Percentiles rank a stretch among this genome's conserved stretches.
Evolutionary conservation across 2,888 invertebrate genomes (phyloP).

Genomic region (Mesochorus sp.): DNA sequence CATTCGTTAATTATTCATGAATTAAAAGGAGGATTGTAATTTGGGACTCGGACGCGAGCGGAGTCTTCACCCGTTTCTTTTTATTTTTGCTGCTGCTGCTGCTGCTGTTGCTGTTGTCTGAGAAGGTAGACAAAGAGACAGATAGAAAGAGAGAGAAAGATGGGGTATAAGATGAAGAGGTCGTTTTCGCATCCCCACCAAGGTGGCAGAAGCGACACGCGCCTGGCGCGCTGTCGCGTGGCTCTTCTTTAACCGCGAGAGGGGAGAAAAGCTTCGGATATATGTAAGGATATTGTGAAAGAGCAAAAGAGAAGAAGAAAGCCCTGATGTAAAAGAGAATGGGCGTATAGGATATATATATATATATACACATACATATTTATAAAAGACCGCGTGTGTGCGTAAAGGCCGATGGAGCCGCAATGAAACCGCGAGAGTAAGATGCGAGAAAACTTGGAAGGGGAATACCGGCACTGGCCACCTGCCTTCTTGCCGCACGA

Average conservation of each 20-base stretch:
- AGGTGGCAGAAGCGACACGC: constrained; percentile 68
- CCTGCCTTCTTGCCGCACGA: constrained; percentile 73
- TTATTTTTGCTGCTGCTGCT: constrained; percentile 20
- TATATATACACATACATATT: not conserved
- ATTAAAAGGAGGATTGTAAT: constrained; percentile 14
- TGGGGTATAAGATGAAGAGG: constrained; percentile 18
- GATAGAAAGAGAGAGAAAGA: constrained; percentile 28
- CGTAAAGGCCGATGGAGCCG: constrained; percentile 47
- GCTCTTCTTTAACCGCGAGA: constrained; percentile 59
- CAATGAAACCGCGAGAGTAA: constrained; percentile 20
- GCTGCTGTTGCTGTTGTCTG: not conserved
- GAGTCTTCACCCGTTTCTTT: not conserved
- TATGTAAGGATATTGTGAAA: not conserved
- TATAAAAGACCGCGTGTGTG: constrained; percentile 10
- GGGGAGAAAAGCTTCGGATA: constrained; percentile 29
- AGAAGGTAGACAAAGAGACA: constrained; percentile 48
- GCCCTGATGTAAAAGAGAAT: constrained; percentile 32
- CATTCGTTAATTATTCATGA: constrained; percentile 12
- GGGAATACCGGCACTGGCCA: constrained; percentile 73
- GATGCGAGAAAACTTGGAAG: constrained; percentile 17
- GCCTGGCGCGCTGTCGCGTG: constrained; percentile 73
- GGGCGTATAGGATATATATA: not conserved
- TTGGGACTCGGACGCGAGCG: not conserved
- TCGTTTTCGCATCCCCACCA: constrained; percentile 58
- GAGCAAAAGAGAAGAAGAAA: constrained; percentile 30